Base-by-base conservation (phyloP, 1,140 invertebrate species). In the Leptonema lineaticorne region DNA sequence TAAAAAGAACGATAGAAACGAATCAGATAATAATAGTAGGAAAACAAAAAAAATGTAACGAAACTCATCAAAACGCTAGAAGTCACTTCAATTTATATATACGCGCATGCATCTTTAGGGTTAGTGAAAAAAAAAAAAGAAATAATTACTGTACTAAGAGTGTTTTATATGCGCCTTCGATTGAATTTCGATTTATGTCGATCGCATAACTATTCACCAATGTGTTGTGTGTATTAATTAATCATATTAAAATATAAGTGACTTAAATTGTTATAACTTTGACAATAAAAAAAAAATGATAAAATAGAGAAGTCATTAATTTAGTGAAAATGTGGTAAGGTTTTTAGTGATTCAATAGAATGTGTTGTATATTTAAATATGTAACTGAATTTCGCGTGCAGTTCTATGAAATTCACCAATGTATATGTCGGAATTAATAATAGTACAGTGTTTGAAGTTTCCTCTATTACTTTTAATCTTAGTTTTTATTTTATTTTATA, bases 271-370 rank as follows among this genome's bases (percentile, higher is more conserved):
- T 64, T 64, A 64, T 64, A 64, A 53, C 50, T 26, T 53, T 64
- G 62, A 64, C 62, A 64, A 64, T 64, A 64, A 64, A n/a, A n/a
- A n/a, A n/a, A n/a, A 64, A 53, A 64, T 64, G 62, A 64, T 29
- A 29, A 64, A 16, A 22, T 64, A 64, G 62, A 64, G 33, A 64
- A 50, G 45, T 64, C 46, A 64, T 46, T 50, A 37, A 2, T 22
- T 53, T 53, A 53, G 50, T n/a, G 16, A 48, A 53, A 59, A 33
- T 59, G 22, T 26, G 20, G 24, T 59, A 59, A 53, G 50, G 20
- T 22, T 53, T 24, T 53, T 53, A 53, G 50, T 24, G 50, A 53
- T 24, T 53, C 27, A 24, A 26, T 53, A 53, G 37, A 45, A n/a
- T 45, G 37, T 45, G 37, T 45, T 45, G n/a, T n/a, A n/a, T n/a